phyloP scores from a whole-genome alignment of 2,888 invertebrate genomes.

The Oligia fasciuncula region DNA sequence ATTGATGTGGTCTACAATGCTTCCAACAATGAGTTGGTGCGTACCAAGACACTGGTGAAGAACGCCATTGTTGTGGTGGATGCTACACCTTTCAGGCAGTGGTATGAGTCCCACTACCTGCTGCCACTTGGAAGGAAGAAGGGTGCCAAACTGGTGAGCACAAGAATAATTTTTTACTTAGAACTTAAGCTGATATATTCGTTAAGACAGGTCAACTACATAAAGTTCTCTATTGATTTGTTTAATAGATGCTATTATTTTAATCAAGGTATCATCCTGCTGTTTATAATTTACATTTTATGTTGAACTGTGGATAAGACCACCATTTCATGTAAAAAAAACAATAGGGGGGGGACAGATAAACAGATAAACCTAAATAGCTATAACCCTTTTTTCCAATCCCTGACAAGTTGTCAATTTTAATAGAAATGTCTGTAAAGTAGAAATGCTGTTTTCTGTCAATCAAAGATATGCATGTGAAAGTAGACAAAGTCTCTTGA shows the following conservation, averaged over 20 bases:
- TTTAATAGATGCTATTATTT: neutral
- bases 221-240: neutral
- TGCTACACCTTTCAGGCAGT: conserved; percentile 99
- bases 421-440: neutral
- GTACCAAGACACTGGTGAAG: conserved; percentile 99
- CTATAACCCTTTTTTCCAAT: neutral
- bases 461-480: too few species aligned
- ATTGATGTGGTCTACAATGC: conserved; percentile 99
- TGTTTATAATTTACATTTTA: neutral
- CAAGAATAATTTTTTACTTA: neutral
- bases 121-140: conserved; percentile 99
- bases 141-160: conserved; percentile 96
- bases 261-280: neutral
- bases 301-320: neutral
- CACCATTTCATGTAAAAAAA: neutral
- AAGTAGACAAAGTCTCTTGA: neutral
- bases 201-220: neutral
- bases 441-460: neutral
- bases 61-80: conserved; percentile 99
- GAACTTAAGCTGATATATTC: neutral
- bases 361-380: neutral
- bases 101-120: conserved; percentile 99
- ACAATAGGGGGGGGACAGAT: neutral
- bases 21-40: conserved; percentile 99
- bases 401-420: neutral